Conservation (phyloP, 2,113 vertebrate genomes). For the Nyctibius bracteatus region DNA sequence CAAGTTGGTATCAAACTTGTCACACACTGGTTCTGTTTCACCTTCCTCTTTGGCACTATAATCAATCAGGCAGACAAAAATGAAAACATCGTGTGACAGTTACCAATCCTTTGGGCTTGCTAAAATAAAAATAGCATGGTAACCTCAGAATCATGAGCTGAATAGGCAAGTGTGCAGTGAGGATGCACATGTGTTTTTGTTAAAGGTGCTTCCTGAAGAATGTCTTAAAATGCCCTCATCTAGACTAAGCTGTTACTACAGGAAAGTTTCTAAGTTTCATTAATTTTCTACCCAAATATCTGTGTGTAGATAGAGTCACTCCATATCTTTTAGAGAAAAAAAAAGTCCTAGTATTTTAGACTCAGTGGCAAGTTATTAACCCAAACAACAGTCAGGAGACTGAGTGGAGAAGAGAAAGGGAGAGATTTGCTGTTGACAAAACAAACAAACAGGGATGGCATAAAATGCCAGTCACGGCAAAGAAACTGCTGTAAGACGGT, state of each 20-base stretch:
- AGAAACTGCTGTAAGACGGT: neutral
- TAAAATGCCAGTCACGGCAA: neutral
- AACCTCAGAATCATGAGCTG: conserved; percentile 1
- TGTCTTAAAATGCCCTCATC: neutral
- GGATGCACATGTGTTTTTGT: neutral
- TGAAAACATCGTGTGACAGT: neutral
- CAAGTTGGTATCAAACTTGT: neutral
- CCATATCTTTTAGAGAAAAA: neutral
- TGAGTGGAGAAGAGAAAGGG: neutral
- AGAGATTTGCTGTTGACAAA: neutral
- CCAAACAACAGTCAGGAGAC: neutral
- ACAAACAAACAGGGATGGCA: neutral
- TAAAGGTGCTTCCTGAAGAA: neutral
- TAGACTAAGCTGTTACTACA: neutral
- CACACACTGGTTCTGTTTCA: conserved; percentile 31
- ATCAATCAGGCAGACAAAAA: conserved; percentile 53
- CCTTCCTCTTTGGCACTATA: conserved; percentile 38
- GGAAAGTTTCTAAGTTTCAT: neutral
- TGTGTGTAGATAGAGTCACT: neutral
- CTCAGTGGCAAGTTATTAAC: neutral
- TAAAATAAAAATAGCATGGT: conserved; percentile 54
- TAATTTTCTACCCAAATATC: neutral
- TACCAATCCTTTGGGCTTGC: conserved; percentile 44
- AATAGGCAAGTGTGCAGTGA: neutral
- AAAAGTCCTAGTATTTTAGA: neutral